Evolutionary conservation across 2,797 vertebrate species (phyloP), one percentile per base, ranked within the genome.

Genomic region (Spinus pinus): DNA sequence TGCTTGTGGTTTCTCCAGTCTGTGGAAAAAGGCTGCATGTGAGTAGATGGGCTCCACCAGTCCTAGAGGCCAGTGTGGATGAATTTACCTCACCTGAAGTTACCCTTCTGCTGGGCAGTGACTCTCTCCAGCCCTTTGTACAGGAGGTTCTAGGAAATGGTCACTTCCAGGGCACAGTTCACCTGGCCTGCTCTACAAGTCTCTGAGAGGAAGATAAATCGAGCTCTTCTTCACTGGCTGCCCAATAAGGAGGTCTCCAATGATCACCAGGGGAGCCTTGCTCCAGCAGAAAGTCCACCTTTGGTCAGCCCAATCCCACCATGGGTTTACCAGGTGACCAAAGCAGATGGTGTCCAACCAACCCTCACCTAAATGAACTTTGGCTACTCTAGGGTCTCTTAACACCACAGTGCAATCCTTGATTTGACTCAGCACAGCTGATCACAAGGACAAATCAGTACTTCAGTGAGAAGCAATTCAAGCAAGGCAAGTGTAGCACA

Each of bases 11-110:
- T 73, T 39, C 53, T 27, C 31, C 22, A 30, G 37, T 10, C 28
- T 7, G 1, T 19, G 14, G 22, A 56, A 5, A 42, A 44, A 21
- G 79, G 6, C 4, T 4, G 2, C 3, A 14, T 0, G 0, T 27
- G 31, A 74, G 14, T 47, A 5, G n/a, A 79, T 10, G 4, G 44
- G 28, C 21, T 71, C 33, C 24, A 49, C 23, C 33, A 57, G n/a
- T 30, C 30, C 47, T 33, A 22, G 11, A 31, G 4, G 9, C 11
- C 4, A 70, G 17, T 17, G 46, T 1, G 8, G 61, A 57, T 35
- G 8, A 42, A 4, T 35, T 70, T 6, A 39, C 25, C 23, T n/a
- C 25, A 50, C 33, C 14, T 1, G 0, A 71, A 14, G 37, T 35
- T 8, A 35, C 35, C 35, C 13, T 56, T 4, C 19, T 19, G 28